These are phyloP conservation scores for Amblyraja radiata DNA, from an alignment of 2,797 vertebrate genomes.

Conservation along the genomic window DNA sequence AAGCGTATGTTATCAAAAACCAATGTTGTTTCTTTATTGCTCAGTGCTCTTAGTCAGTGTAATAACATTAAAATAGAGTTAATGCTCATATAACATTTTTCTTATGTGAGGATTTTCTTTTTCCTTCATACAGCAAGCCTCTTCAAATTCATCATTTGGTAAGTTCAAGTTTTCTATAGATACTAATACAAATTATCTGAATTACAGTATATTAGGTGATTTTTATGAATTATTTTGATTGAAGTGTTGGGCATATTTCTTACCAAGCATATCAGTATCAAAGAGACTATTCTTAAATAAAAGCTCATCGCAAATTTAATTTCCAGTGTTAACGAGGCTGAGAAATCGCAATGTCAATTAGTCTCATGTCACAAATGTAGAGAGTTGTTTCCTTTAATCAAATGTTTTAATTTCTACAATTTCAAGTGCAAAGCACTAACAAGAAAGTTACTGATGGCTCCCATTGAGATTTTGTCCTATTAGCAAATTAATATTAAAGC, in stretches of 20 bases:
- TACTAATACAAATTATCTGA: background rate
- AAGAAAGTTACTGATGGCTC: background rate
- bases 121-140: background rate
- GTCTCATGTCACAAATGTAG: background rate
- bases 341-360: background rate
- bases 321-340: background rate
- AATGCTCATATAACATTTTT: background rate
- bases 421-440: background rate
- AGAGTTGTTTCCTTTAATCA: background rate
- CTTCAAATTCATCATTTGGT: background rate
- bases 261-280: background rate
- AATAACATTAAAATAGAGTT: background rate
- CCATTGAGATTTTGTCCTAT: no score
- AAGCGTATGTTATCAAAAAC: no score
- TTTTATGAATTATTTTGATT: conserved; percentile 12
- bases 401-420: background rate
- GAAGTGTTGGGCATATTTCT: background rate
- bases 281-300: background rate
- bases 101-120: background rate
- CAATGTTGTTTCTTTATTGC: background rate
- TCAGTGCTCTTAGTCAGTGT: background rate
- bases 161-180: background rate
- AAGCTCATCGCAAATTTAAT: background rate
- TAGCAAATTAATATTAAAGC: background rate
- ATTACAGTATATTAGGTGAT: background rate